A percentile compares a stretch with the other conserved stretches of the same genome.
Conservation (phyloP, 2,888 invertebrate genomes). For the Platerodrilus igneus region DNA sequence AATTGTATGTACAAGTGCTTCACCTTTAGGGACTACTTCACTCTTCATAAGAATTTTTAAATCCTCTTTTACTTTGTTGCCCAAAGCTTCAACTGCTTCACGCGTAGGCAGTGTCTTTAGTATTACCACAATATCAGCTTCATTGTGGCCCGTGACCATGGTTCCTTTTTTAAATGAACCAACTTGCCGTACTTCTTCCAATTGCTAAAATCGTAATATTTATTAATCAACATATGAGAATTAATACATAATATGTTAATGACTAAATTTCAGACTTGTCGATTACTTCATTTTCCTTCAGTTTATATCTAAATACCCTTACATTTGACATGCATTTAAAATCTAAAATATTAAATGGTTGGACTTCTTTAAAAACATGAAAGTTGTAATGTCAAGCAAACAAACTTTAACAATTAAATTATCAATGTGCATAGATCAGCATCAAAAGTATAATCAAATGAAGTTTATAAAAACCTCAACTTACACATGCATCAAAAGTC, state of each 20-base stretch:
- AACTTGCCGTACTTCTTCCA: slow-evolving; percentile 93
- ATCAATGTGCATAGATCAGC: too few species aligned
- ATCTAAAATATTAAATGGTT: slow-evolving; percentile 6
- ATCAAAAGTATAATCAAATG: background rate
- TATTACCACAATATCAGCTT: slow-evolving; percentile 95
- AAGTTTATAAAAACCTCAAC: slow-evolving; percentile 44
- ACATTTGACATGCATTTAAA: too few species aligned
- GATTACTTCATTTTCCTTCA: too few species aligned
- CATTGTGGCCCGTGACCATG: slow-evolving; percentile 91
- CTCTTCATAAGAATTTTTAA: slow-evolving; percentile 68
- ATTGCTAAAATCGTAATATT: slow-evolving; percentile 59
- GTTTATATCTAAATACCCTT: too few species aligned
- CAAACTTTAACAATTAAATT: too few species aligned
- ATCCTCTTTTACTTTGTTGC: slow-evolving; percentile 82
- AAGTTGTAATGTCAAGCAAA: too few species aligned
- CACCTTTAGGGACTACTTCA: slow-evolving; percentile 59
- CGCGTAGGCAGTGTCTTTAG: slow-evolving; percentile 93
- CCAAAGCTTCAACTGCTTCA: slow-evolving; percentile 89
- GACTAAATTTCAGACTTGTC: too few species aligned
- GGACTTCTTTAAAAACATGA: background rate
- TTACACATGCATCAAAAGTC: slow-evolving; percentile 91
- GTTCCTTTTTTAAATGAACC: slow-evolving; percentile 98
- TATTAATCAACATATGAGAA: too few species aligned
- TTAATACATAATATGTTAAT: too few species aligned
- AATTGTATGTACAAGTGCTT: slow-evolving; percentile 52